phyloP scores from a whole-genome alignment of 2,797 vertebrate species.

The Spondyliosoma cantharus region DNA sequence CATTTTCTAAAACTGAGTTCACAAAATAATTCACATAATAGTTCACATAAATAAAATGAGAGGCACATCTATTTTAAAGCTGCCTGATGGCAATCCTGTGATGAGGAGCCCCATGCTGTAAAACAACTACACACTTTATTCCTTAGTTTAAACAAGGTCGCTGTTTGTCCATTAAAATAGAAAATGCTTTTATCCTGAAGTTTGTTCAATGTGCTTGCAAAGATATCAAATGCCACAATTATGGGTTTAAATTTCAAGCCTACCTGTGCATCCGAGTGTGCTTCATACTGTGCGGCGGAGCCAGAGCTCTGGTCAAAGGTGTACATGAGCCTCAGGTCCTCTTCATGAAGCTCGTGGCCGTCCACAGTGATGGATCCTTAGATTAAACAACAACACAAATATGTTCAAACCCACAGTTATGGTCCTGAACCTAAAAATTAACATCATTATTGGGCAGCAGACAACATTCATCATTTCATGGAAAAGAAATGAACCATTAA shows the following conservation, averaged over 20 bases:
- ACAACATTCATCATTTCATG: background rate
- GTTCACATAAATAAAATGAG: background rate
- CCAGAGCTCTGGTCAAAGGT: slow-evolving; percentile 88
- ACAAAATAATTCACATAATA: too few species aligned
- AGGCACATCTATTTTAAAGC: background rate
- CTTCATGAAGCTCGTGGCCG: slow-evolving; percentile 91
- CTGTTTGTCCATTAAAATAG: background rate
- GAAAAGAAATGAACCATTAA: background rate
- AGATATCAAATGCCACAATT: background rate
- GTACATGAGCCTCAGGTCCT: slow-evolving; percentile 95
- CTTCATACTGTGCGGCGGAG: slow-evolving; percentile 89
- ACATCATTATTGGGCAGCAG: background rate
- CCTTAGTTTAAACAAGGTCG: background rate
- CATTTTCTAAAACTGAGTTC: background rate
- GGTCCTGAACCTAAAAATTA: background rate
- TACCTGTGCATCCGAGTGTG: slow-evolving; percentile 96
- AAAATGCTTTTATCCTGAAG: background rate
- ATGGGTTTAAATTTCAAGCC: background rate
- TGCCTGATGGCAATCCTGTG: background rate
- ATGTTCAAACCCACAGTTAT: background rate
- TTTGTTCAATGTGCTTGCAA: background rate
- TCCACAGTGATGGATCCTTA: slow-evolving; percentile 91
- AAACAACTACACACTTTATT: background rate
- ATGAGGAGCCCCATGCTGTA: background rate
- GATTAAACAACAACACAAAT: slow-evolving; percentile 10